Conservation (phyloP, 1,140 invertebrate species). For the Tetramorium simillimum region DNA sequence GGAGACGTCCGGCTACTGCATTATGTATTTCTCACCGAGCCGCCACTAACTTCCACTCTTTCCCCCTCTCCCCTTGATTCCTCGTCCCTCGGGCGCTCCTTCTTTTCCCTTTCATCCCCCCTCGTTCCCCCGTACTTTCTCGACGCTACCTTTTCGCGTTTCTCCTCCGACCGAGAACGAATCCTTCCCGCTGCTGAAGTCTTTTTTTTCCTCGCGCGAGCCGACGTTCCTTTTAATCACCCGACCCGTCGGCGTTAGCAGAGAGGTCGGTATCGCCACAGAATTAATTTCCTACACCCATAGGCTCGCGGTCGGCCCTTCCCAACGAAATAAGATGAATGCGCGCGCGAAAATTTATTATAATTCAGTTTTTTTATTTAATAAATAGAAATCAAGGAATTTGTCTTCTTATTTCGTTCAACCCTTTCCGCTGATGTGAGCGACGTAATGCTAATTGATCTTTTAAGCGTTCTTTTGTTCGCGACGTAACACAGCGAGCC, state of each 20-base stretch:
- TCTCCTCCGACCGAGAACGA: not conserved
- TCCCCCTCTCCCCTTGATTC: not conserved
- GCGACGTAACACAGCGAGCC: not conserved
- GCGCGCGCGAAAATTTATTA: not conserved
- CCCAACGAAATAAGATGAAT: not conserved
- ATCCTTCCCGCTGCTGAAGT: slow-evolving; percentile 17
- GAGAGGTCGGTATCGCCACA: not conserved
- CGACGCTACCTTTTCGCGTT: slow-evolving; percentile 40
- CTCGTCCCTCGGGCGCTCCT: slow-evolving; percentile 15
- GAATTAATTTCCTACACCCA: slow-evolving; percentile 42
- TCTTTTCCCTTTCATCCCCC: slow-evolving; percentile 29
- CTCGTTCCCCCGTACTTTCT: not conserved
- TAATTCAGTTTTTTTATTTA: not conserved
- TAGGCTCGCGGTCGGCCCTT: not conserved
- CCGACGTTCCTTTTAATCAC: slow-evolving; percentile 56
- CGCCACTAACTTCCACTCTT: slow-evolving; percentile 74
- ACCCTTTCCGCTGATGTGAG: not conserved
- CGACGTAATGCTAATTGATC: not conserved
- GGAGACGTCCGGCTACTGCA: slow-evolving; percentile 85
- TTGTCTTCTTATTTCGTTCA: not conserved
- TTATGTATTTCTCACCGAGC: slow-evolving; percentile 84
- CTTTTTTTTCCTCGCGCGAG: slow-evolving; percentile 34
- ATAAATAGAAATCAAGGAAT: not conserved
- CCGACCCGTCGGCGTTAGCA: slow-evolving; percentile 14
- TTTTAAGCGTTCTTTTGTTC: not conserved